Evolutionary conservation across 2,888 invertebrate species (phyloP), one percentile per base, ranked within the genome.

Genomic region (Argynnis bischoffii): DNA sequence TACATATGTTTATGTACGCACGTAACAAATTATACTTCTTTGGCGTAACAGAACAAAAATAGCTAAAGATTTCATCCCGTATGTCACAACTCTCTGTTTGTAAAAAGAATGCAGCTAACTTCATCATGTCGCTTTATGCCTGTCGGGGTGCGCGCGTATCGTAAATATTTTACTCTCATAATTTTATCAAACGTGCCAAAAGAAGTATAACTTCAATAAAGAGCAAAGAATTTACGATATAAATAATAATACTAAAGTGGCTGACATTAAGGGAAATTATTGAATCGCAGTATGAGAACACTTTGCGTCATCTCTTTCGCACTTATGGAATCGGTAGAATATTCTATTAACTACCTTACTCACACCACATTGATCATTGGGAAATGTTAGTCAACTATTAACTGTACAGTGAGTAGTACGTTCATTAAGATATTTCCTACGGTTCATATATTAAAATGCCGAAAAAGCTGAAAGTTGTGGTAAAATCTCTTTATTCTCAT

Each of bases 391-490:
- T 70, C 63, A n/a, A 54, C 41, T 57, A 16, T 64, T 57, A 50
- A 55, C 56, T 53, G 51, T 51, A 14, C 3, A 11, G 18, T 1
- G 0, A n/a, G 15, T 18, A 53, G n/a, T 15, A 67, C 57, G 26
- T 54, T 6, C 1, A 8, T 46, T 4, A 15, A 26, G 21, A 13
- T 41, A 31, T 46, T 47, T n/a, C 16, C 1, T 11, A 18, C 6
- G 8, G 59, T 53, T 41, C 8, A 18, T 48, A n/a, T n/a, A 59
- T 14, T 54, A 69, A 66, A 60, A 93, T 93, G 93, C 93, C 91
- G 80, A 93, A 93, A 78, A 93, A 93, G 81, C 79, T 92, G 35
- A 93, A 93, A 88, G 89, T 87, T 64, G 85, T 92, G 48, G 92
- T 92, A 65, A 93, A 90, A 81, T 93, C 92, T 5, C 76, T 92